phyloP scores from a whole-genome alignment of 2,888 invertebrate genomes.

The Adelognathus sp. region DNA sequence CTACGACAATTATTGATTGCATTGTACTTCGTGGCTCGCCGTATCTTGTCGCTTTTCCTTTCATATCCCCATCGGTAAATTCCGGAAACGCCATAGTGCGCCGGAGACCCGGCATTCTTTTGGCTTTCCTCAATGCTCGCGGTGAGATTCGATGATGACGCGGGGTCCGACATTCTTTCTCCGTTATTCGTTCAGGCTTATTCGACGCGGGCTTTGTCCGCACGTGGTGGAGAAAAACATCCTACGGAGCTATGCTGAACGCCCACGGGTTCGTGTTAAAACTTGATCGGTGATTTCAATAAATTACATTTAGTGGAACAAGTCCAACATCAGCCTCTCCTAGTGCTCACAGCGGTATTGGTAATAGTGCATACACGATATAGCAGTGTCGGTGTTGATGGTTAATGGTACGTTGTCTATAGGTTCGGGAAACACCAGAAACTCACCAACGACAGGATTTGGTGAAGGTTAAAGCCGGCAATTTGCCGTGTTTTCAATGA shows the following conservation, averaged over 20 bases:
- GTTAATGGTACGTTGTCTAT: background rate
- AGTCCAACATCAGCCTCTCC: background rate
- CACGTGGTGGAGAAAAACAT: background rate
- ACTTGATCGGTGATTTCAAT: slow-evolving; percentile 71
- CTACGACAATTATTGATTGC: background rate
- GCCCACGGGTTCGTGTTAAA: slow-evolving; percentile 38
- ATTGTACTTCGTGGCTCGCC: background rate
- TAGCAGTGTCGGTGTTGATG: background rate
- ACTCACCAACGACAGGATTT: slow-evolving; percentile 20
- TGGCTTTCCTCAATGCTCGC: background rate
- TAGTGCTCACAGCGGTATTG: background rate
- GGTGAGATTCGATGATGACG: slow-evolving; percentile 64
- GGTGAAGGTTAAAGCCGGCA: slow-evolving; percentile 71
- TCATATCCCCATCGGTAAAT: background rate
- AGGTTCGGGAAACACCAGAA: background rate
- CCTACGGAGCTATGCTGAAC: slow-evolving; percentile 59
- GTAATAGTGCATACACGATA: too few species aligned
- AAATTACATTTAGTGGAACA: slow-evolving; percentile 72
- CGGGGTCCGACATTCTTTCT: slow-evolving; percentile 64
- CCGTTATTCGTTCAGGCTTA: slow-evolving; percentile 70
- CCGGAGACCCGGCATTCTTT: background rate
- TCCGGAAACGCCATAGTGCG: slow-evolving; percentile 12
- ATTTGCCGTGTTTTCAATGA: slow-evolving; percentile 72
- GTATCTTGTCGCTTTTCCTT: background rate
- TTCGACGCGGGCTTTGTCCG: slow-evolving; percentile 67